Percentiles rank a stretch among this genome's conserved stretches.
These are phyloP conservation scores for Drepanosiphum platanoidis DNA, from an alignment of 2,888 invertebrate species.

Conservation along the genomic window DNA sequence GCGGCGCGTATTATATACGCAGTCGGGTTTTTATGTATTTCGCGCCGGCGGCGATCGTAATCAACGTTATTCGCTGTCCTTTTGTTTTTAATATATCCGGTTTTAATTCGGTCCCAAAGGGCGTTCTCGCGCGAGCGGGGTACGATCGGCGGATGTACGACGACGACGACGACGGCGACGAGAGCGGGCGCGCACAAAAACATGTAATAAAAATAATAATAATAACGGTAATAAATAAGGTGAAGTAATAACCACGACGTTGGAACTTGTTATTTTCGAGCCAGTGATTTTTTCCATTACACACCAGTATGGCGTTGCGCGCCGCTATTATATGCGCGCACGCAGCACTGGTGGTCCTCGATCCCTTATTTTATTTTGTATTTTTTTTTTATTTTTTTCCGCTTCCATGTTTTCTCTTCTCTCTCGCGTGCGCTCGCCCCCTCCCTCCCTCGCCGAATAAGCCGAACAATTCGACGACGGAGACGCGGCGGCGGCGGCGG, in stretches of 20 bases:
- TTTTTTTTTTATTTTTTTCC: background rate
- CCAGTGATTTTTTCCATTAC: constrained; percentile 61
- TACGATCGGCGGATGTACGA: constrained; percentile 21
- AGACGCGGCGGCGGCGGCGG: background rate
- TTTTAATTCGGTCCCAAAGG: constrained; percentile 56
- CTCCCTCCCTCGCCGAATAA: constrained; percentile 15
- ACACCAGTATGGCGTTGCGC: background rate
- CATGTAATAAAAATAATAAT: constrained; percentile 37
- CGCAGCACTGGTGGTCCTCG: background rate
- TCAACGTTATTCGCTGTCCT: constrained; percentile 4
- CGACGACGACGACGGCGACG: too few species aligned
- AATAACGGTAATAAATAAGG: constrained; percentile 57
- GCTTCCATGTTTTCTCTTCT: background rate
- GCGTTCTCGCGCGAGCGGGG: constrained; percentile 3
- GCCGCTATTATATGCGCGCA: background rate
- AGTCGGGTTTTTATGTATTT: background rate
- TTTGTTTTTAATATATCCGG: constrained; percentile 44
- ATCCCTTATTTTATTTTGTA: constrained; percentile 47
- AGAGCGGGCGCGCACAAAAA: background rate
- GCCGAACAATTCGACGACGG: background rate
- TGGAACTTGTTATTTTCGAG: constrained; percentile 60
- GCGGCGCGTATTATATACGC: too few species aligned
- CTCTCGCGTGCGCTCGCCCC: too few species aligned
- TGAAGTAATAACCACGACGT: constrained; percentile 49
- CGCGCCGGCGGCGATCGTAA: constrained; percentile 4